phyloP scores from a whole-genome alignment of 2,888 invertebrate species.

The Amphipoea oculea region DNA sequence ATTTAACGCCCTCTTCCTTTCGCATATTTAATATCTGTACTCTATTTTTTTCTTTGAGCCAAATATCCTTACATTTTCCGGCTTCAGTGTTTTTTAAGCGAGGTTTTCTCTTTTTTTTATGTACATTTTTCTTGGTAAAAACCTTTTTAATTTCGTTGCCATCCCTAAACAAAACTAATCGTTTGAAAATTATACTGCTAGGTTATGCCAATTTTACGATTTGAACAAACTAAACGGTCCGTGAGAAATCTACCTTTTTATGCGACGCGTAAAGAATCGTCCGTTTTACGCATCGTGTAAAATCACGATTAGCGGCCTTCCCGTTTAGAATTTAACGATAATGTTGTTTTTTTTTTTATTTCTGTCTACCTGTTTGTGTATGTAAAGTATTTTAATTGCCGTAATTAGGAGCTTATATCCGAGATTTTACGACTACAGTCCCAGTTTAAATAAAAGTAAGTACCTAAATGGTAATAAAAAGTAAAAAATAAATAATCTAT shows the following conservation, averaged over 20 bases:
- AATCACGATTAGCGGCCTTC: conserved; percentile 57
- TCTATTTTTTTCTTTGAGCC: conserved; percentile 19
- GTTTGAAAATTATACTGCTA: conserved; percentile 66
- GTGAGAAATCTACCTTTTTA: conserved; percentile 71
- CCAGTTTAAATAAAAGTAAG: conserved; percentile 35
- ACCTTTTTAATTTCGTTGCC: conserved; percentile 25
- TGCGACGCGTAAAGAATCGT: conserved; percentile 52
- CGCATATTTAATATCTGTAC: conserved; percentile 18
- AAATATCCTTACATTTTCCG: conserved; percentile 1
- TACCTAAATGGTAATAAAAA: conserved; percentile 19
- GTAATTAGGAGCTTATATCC: conserved; percentile 27
- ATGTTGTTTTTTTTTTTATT: conserved; percentile 43
- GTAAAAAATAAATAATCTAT: neutral
- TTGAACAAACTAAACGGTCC: conserved; percentile 62
- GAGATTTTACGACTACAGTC: conserved; percentile 35
- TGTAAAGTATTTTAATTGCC: conserved; percentile 42
- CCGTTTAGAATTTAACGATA: conserved; percentile 54
- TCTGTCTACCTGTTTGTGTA: conserved; percentile 14
- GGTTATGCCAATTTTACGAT: conserved; percentile 70
- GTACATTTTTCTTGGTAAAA: neutral
- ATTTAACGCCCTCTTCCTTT: conserved; percentile 23
- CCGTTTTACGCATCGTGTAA: conserved; percentile 61
- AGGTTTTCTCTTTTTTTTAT: neutral
- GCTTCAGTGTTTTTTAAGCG: conserved; percentile 1
- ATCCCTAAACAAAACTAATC: conserved; percentile 63